Evolutionary conservation across 2,888 invertebrate species (phyloP), one percentile per base, ranked within the genome.

Genomic region (Dynastes tityus): DNA sequence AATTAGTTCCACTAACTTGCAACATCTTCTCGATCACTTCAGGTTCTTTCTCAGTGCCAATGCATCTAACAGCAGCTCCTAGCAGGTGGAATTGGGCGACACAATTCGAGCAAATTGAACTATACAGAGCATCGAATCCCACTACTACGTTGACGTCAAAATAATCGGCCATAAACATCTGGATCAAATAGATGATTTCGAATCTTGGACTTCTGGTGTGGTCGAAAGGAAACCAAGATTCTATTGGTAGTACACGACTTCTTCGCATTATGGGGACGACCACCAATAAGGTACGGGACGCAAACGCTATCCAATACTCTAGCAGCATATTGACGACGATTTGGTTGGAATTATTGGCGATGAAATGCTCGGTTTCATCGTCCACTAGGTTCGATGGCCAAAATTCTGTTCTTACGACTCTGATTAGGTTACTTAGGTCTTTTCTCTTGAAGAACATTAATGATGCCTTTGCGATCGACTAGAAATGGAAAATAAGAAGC

Each of bases 131-230:
- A 70, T 82, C 82, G 73, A 22, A 55, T 55, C 81, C 81, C n/a
- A 79, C 75, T 32, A 81, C 81, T 22, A 78, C 53, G 2, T 78
- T 61, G n/a, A 82, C 73, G 2, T 79, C 61, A 4, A 80, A 11
- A 61, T 80, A 80, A 2, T 78, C 22, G 53, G 80, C 80, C 5
- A 71, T 71, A 45, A 82, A 63, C 3, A 73, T 53, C 77, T 82
- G 82, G 13, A 78, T 9, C 11, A 79, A 29, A 51, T 82, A 82
- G 8, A 81, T 67, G n/a, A 80, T 70, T 80, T 82, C 81, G 64
- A 81, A 82, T 2, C 74, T 5, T 0, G 80, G 80, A 22, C 79
- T 80, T 27, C 2, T 11, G 16, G 58, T 65, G 71, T 73, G 79
- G 49, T 79, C 61, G 61, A 81, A 82, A 9, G 82, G 82, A 55